Evolutionary conservation across 2,888 invertebrate genomes (phyloP).

Genomic region (Andrena flavipes): DNA sequence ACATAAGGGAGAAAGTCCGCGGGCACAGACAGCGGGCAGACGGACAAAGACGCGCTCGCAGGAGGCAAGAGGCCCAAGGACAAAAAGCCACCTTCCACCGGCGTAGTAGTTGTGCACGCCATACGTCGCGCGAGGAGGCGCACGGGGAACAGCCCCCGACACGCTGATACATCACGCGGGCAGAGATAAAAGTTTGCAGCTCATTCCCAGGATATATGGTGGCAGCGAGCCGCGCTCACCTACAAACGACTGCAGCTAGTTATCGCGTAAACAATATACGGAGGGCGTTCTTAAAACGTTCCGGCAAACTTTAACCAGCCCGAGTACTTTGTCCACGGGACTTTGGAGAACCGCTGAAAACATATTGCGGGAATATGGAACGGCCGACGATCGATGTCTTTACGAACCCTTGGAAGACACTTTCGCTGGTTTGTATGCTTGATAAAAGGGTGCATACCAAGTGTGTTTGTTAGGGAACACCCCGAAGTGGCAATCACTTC

Average conservation of each 20-base stretch:
- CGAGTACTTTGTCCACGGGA: background rate
- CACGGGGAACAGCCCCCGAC: conserved; percentile 23
- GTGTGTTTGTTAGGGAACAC: too few relatives aligned
- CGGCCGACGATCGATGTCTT: too few relatives aligned
- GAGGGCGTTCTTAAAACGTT: background rate
- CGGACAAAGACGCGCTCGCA: background rate
- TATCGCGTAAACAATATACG: conserved; percentile 64
- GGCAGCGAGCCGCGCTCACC: conserved; percentile 32
- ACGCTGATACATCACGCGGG: conserved; percentile 58
- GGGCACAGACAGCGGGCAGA: background rate
- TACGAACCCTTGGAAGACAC: too few relatives aligned
- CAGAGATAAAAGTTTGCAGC: conserved; percentile 67
- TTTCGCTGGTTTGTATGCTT: too few relatives aligned
- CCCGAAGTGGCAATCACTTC: too few relatives aligned
- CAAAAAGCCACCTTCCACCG: background rate
- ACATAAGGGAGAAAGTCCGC: background rate
- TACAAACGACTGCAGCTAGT: conserved; percentile 54
- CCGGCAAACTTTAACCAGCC: background rate
- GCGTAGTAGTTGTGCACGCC: background rate
- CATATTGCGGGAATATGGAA: too few relatives aligned
- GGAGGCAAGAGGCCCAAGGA: background rate
- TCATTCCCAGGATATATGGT: conserved; percentile 67
- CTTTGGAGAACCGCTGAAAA: too few relatives aligned
- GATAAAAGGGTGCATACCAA: too few relatives aligned
- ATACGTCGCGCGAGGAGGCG: background rate